Percentiles rank a stretch among this genome's conserved stretches.
These are phyloP conservation scores for Doryteuthis pealeii DNA, from an alignment of 1,140 invertebrate genomes.

Conservation along the genomic window DNA sequence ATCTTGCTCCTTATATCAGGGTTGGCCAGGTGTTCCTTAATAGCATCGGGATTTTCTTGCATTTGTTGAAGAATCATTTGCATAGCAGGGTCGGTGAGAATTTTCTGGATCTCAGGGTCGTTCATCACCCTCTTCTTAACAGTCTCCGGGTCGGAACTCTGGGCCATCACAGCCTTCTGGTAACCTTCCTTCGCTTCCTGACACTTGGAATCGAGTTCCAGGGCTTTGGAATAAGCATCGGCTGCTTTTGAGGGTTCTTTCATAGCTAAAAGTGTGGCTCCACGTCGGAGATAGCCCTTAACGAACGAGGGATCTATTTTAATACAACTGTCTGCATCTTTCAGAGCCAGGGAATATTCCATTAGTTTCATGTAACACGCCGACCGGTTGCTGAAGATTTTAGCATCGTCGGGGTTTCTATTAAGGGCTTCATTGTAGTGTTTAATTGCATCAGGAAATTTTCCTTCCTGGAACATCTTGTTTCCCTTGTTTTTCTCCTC, in stretches of 20 bases:
- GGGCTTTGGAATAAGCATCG: constrained; percentile 88
- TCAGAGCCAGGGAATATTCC: constrained; percentile 96
- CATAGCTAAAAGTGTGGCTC: constrained; percentile 88
- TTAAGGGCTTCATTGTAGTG: constrained; percentile 94
- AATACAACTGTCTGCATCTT: constrained; percentile 96
- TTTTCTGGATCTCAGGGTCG: constrained; percentile 97
- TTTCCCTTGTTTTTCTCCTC: constrained; percentile 93
- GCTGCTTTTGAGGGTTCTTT: constrained; percentile 82
- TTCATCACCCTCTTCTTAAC: constrained; percentile 91
- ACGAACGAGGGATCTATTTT: constrained; percentile 94
- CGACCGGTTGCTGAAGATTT: constrained; percentile 94
- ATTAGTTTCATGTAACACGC: constrained; percentile 94
- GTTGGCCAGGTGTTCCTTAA: constrained; percentile 97
- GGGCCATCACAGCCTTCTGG: constrained; percentile 75
- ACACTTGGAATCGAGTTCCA: constrained; percentile 92
- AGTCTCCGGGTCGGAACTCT: constrained; percentile 85
- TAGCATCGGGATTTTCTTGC: constrained; percentile 86
- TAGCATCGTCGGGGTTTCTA: constrained; percentile 90
- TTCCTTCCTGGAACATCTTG: constrained; percentile 76
- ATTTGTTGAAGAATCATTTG: constrained; percentile 98
- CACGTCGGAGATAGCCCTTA: constrained; percentile 91
- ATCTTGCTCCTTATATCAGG: constrained; percentile 94
- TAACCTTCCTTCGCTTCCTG: constrained; percentile 89
- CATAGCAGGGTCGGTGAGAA: constrained; percentile 97
- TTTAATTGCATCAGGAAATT: constrained; percentile 92